These are phyloP conservation scores for Aphaenogaster floridana DNA, from an alignment of 1,140 invertebrate species.

Conservation along the genomic window DNA sequence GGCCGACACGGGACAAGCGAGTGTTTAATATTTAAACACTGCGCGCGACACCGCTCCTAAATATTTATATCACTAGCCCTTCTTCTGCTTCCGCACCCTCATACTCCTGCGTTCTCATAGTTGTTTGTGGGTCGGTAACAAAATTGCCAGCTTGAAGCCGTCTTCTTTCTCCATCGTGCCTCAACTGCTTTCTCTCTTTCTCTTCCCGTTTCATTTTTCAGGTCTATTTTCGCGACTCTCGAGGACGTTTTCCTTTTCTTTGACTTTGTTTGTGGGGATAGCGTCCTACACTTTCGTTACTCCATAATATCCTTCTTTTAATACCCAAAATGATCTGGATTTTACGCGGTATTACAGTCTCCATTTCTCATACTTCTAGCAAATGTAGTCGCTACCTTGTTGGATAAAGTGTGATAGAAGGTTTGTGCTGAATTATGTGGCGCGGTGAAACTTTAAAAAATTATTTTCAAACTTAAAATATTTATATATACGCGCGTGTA, in stretches of 20 bases:
- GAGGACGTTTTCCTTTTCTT: constrained; percentile 43
- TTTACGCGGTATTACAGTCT: background rate
- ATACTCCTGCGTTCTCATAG: background rate
- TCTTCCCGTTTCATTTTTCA: constrained; percentile 12
- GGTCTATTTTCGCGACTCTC: constrained; percentile 61
- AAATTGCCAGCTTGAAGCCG: constrained; percentile 66
- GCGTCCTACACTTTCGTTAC: background rate
- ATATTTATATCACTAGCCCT: constrained; percentile 72
- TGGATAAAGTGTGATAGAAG: background rate
- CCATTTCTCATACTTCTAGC: background rate
- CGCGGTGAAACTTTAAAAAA: background rate
- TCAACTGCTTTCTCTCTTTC: background rate
- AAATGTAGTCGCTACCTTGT: background rate
- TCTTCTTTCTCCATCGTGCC: constrained; percentile 24
- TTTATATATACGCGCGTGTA: background rate
- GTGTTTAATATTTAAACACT: constrained; percentile 76
- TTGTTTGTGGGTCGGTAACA: constrained; percentile 70
- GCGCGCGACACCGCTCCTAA: constrained; percentile 61
- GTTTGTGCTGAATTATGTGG: background rate
- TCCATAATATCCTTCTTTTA: background rate
- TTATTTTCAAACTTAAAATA: background rate
- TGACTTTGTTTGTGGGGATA: background rate
- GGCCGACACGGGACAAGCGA: constrained; percentile 12
- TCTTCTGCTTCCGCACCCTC: constrained; percentile 2
- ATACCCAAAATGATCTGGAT: constrained; percentile 16